Conservation (phyloP, 2,797 vertebrate genomes). For the Pelochelys cantorii region DNA sequence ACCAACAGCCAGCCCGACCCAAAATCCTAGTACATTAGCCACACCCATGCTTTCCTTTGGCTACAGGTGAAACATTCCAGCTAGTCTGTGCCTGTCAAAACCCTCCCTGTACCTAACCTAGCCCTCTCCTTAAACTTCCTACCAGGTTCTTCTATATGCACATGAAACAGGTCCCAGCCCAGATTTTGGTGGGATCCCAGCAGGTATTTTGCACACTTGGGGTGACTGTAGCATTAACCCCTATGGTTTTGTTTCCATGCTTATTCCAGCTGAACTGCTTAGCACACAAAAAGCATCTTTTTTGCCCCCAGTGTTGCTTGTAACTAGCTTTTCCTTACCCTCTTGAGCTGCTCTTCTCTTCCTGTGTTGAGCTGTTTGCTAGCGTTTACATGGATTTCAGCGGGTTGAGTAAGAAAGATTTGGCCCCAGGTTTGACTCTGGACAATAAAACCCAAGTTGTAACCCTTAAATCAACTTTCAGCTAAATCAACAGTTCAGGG, state of each 20-base stretch:
- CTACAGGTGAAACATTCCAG: background rate
- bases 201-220: background rate
- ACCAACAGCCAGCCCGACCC: background rate
- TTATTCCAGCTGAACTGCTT: background rate
- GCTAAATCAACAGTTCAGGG: background rate
- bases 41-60: background rate
- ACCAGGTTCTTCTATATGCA: background rate
- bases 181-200: background rate
- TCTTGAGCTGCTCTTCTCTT: accelerated
- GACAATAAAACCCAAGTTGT: background rate
- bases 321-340: background rate
- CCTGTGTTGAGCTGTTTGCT: background rate
- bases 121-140: accelerated
- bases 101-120: accelerated
- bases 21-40: background rate
- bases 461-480: background rate
- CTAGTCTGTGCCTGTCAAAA: background rate
- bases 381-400: background rate
- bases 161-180: background rate
- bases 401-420: background rate
- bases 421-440: background rate
- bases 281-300: background rate
- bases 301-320: accelerated
- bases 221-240: background rate
- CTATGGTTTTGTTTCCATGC: accelerated